Evolutionary conservation across 2,113 vertebrate genomes (phyloP).

Genomic region (Arothron firmamentum): DNA sequence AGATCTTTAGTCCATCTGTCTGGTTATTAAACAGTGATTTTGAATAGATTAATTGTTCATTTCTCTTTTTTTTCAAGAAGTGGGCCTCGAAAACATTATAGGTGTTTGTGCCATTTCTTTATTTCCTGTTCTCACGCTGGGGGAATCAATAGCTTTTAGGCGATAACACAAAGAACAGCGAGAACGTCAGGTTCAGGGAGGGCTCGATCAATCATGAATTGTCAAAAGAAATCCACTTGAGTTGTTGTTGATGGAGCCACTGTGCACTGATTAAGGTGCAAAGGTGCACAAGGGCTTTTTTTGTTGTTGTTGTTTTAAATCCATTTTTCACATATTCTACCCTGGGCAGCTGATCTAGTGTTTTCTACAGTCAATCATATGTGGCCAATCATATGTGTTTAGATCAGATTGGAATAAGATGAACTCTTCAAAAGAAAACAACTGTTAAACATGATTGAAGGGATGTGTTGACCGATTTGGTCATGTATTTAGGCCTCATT

Average conservation of each 20-base stretch:
- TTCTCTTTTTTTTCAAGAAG: not conserved
- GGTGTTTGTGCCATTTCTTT: not conserved
- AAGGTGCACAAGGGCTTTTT: not conserved
- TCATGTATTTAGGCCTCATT: constrained; percentile 18
- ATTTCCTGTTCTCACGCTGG: constrained; percentile 25
- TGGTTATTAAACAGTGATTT: too few species aligned
- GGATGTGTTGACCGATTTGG: constrained; percentile 9
- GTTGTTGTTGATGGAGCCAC: constrained; percentile 12
- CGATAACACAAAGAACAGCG: constrained; percentile 41
- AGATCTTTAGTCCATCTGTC: too few species aligned
- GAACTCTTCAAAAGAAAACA: not conserved
- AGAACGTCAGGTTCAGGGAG: constrained; percentile 26
- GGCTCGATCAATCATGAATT: constrained; percentile 45
- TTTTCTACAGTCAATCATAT: constrained; percentile 1
- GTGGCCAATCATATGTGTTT: not conserved
- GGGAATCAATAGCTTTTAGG: constrained; percentile 51
- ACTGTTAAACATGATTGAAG: constrained; percentile 21
- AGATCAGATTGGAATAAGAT: constrained; percentile 6
- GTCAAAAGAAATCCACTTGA: constrained; percentile 51
- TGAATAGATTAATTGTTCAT: not conserved
- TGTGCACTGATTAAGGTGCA: too few species aligned
- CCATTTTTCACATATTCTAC: not conserved
- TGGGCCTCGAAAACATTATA: too few species aligned
- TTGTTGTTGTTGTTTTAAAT: constrained; percentile 17
- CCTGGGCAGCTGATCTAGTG: not conserved